Conservation (phyloP, 2,888 invertebrate genomes). For the Parnassius orleans region DNA sequence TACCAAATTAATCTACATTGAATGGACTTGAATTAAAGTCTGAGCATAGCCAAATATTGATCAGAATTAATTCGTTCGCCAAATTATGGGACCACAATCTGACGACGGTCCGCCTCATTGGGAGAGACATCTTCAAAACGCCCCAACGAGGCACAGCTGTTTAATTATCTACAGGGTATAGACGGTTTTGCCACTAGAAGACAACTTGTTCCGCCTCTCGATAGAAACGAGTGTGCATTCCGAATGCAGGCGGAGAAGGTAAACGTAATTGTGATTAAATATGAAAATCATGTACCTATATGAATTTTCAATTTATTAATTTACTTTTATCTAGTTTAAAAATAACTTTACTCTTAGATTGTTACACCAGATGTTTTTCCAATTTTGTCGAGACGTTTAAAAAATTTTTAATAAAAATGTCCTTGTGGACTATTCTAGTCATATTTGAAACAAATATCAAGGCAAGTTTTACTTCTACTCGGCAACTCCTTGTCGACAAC, state of each 20-base stretch:
- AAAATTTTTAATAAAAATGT: too few species aligned
- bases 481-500: too few species aligned
- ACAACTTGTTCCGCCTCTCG: constrained; percentile 57
- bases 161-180: constrained; percentile 68
- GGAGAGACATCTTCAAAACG: constrained; percentile 39
- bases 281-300: too few species aligned
- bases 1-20: not conserved
- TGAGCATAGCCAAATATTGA: constrained; percentile 21
- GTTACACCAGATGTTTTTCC: too few species aligned
- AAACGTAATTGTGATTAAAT: too few species aligned
- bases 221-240: constrained; percentile 31
- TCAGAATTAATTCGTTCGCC: constrained; percentile 24
- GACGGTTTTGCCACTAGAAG: constrained; percentile 53
- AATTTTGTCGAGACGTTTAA: too few species aligned
- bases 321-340: too few species aligned
- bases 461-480: too few species aligned
- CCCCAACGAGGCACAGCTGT: constrained; percentile 56
- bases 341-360: too few species aligned
- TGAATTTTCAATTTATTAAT: too few species aligned
- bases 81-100: constrained; percentile 17
- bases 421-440: too few species aligned
- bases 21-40: constrained; percentile 7
- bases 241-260: constrained; percentile 32
- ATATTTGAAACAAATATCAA: too few species aligned
- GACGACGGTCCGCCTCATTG: constrained; percentile 27